A percentile compares a stretch with the other conserved stretches of the same genome.
These are phyloP conservation scores for Catostylus mosaicus DNA, from an alignment of 30 jellyfish, hydroid and myxozoan species.

Conservation along the genomic window DNA sequence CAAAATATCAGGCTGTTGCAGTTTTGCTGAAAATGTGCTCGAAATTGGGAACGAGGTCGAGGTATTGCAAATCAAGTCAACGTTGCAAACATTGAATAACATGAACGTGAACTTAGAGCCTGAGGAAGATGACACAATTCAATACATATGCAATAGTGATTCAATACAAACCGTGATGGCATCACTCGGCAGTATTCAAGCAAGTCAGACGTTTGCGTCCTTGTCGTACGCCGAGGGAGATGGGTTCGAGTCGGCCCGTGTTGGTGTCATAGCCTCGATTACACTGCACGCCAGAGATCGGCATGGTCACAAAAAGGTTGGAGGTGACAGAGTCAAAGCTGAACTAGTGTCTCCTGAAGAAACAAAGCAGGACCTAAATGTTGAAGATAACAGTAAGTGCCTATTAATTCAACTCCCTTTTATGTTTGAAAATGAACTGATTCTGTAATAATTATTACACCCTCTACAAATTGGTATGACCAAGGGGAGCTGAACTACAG, in stretches of 20 bases:
- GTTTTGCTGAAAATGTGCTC: constrained; percentile 91
- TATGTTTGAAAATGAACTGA: no score
- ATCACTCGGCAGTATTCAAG: constrained; percentile 84
- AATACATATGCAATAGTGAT: constrained; percentile 80
- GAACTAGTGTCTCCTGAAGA: constrained; percentile 86
- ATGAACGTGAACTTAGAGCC: constrained; percentile 87
- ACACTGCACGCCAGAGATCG: constrained; percentile 94
- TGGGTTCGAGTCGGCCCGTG: constrained; percentile 94
- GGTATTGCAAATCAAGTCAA: constrained; percentile 86
- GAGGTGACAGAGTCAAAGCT: constrained; percentile 93
- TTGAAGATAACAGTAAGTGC: constrained; percentile 89
- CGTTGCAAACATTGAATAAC: constrained; percentile 75
- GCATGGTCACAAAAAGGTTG: constrained; percentile 86
- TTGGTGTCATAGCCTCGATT: constrained; percentile 81
- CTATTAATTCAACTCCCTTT: neutral
- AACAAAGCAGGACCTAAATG: constrained; percentile 57
- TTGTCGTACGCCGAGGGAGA: constrained; percentile 98
- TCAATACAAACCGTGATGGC: constrained; percentile 83
- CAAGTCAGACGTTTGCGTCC: constrained; percentile 97
- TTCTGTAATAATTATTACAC: no score
- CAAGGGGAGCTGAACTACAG: no score
- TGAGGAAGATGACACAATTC: constrained; percentile 98
- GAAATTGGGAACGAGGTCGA: constrained; percentile 96
- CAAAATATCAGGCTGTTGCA: constrained; percentile 86
- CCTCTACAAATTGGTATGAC: no score